Base-by-base conservation (phyloP, 2,888 invertebrate genomes). In the Antheraea assamensis region DNA sequence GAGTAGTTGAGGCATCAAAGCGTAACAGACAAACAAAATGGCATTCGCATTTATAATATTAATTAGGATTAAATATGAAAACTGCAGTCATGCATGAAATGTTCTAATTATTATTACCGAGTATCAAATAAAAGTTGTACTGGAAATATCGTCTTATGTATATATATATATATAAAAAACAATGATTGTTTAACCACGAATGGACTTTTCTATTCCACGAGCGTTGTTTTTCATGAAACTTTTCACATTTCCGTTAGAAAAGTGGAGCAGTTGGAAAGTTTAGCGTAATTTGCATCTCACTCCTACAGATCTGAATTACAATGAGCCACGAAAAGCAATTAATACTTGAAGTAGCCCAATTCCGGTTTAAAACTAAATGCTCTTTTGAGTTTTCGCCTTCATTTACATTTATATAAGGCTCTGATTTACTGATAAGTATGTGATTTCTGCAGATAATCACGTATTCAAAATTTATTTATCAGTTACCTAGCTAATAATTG, bases 271-370 rank as follows among this genome's bases (percentile, higher is more conserved):
- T 90, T 85, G 87, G 83, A 87, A 92, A 93, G 88, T 92, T 93
- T 89, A 84, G 86, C 85, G 86, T 88, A 90, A 94, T 93, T 94
- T 93, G 92, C 93, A 94, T 94, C 91, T 89, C 89, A 84, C 91
- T 92, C 88, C 83, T 82, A 82, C 87, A 85, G 91, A 92, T 90
- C 92, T 90, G 92, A 92, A 93, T 93, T 85, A 92, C 92, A 93
- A 93, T 93, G 91, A 91, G 91, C 90, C 89, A 90, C 89, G 88
- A 90, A 93, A 93, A 92, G 92, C 93, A 93, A 93, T 93, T 93
- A 93, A 93, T 93, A 92, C 92, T 92, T 91, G 86, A 92, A 93
- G 92, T 91, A 89, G 87, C 88, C 87, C 87, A 88, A 91, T 92
- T 91, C 90, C 89, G 90, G 90, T 89, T 91, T 90, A 85, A 91